Evolutionary conservation across 2,113 vertebrate genomes (phyloP).

Genomic region (Campylomormyrus numenius): DNA sequence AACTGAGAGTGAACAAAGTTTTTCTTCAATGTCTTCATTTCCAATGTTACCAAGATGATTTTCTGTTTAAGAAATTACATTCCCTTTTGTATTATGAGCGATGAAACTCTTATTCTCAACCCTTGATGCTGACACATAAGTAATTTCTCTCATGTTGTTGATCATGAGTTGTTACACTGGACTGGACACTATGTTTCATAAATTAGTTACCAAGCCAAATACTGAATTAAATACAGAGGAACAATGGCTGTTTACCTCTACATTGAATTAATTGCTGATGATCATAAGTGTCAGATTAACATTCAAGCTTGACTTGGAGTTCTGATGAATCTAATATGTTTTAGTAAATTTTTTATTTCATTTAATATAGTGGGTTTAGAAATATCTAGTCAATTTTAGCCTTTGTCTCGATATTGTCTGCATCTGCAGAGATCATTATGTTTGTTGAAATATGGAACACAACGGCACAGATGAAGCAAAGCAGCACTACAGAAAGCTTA

Average conservation of each 20-base stretch:
- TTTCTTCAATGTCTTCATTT: not conserved
- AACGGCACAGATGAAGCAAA: not conserved
- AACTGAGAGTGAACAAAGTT: not conserved
- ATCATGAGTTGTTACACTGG: not conserved
- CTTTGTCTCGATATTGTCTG: not conserved
- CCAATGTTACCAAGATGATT: not conserved
- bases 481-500: not conserved
- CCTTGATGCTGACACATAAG: not conserved
- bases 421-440: conserved; percentile 5
- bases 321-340: not conserved
- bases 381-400: not conserved
- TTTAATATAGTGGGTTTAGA: not conserved
- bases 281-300: not conserved
- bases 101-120: not conserved
- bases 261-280: not conserved
- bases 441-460: not conserved
- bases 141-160: not conserved
- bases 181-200: not conserved
- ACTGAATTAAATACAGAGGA: not conserved
- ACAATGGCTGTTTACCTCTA: not conserved
- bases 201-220: not conserved
- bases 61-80: not conserved
- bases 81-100: not conserved
- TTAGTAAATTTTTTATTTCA: not conserved
- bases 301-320: not conserved